Base-by-base conservation (phyloP, 2,888 invertebrate species). In the Cremastinae sp. region DNA sequence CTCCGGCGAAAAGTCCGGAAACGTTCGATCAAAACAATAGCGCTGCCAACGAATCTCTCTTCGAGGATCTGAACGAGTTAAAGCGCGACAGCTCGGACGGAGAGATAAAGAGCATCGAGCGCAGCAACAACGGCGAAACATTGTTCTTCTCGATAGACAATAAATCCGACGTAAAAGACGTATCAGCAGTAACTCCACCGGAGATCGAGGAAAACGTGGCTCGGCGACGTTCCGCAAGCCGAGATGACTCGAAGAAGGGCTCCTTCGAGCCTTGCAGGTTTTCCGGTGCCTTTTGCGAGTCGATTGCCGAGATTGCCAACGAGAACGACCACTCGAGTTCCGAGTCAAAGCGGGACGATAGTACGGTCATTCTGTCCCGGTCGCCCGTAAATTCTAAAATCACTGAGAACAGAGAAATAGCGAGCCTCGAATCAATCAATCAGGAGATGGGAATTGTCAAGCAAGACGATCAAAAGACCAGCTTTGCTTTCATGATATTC, bases 61-160 rank as follows among this genome's bases (percentile, higher is more conserved):
- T 85, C 36, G 84, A 85, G 56, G 41, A 83, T 0, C 22, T 84
- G 10, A 81, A 82, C 49, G 49, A 79, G 28, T 71, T 81, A 3
- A 79, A 74, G 38, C 59, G 71, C 43, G 76, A 76, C 3, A 62
- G 75, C 3, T 61, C 79, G 12, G 77, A 82, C 7, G 64, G 54
- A 2, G 79, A 79, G 12, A 83, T 84, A 8, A 76, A 68, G 58
- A 79, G 74, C 51, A 86, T 83, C 43, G 84, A 87, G 61, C 79
- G 74, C 36, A 79, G 73, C 1, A 64, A 36, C 0, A 41, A 68
- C n/a, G 66, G 20, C 2, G 71, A 78, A n/a, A 53, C 61, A 4
- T 65, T 22, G 2, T 80, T 81, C 53, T 62, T 75, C 5, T 12
- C 62, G 0, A 0, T 9, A 7, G 54, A 61, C 3, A 45, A 16